Conservation (phyloP, 2,888 invertebrate genomes). For the Julus scanicus region DNA sequence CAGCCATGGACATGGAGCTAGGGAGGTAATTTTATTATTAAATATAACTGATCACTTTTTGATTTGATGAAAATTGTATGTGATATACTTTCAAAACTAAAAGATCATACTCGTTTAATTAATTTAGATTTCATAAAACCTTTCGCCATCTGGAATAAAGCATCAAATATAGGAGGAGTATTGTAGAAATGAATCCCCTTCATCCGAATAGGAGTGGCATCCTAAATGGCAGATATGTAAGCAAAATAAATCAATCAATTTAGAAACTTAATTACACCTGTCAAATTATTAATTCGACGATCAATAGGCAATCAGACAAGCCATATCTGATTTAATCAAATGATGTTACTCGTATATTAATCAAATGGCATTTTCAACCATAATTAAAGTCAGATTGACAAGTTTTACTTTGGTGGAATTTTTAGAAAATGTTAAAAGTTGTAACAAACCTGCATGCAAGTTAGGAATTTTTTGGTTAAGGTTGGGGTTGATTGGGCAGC, state of each 20-base stretch:
- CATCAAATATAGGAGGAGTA: constrained; percentile 72
- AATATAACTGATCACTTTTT: constrained; percentile 57
- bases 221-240: constrained; percentile 65
- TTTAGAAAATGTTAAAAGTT: background rate
- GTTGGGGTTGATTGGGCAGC: constrained; percentile 72
- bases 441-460: constrained; percentile 64
- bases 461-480: constrained; percentile 72
- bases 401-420: background rate
- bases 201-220: constrained; percentile 73
- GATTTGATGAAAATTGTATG: too few species aligned
- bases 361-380: too few species aligned
- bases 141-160: constrained; percentile 72
- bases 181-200: constrained; percentile 73
- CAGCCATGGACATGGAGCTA: constrained; percentile 70
- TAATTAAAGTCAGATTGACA: too few species aligned
- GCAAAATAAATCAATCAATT: too few species aligned
- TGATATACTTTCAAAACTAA: too few species aligned
- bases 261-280: too few species aligned
- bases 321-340: too few species aligned
- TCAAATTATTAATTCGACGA: background rate
- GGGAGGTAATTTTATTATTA: background rate
- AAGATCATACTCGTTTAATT: constrained; percentile 69
- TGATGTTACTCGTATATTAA: too few species aligned
- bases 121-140: constrained; percentile 74
- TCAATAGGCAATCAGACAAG: background rate